A percentile compares a stretch with the other conserved stretches of the same genome.
Conservation (phyloP, 2,888 invertebrate genomes). For the Drosophila testacea region DNA sequence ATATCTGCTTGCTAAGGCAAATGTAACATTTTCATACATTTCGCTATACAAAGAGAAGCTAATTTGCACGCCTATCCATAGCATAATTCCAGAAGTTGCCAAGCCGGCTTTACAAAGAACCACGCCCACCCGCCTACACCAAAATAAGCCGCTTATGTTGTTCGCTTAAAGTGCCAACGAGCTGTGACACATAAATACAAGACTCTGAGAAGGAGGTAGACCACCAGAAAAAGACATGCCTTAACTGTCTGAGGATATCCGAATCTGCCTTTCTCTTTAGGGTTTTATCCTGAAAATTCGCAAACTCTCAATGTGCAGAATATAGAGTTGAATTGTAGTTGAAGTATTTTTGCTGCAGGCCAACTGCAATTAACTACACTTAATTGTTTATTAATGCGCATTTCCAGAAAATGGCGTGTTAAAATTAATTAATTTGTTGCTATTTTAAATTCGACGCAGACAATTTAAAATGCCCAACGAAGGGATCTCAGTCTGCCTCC, state of each 20-base stretch:
- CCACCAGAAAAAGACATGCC: neutral
- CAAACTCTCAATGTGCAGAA: neutral
- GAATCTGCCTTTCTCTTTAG: neutral
- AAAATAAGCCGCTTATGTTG: constrained; percentile 53
- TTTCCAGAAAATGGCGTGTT: constrained; percentile 63
- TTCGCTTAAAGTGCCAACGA: constrained; percentile 47
- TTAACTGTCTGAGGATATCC: neutral
- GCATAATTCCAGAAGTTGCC: constrained; percentile 35
- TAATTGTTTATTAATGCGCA: constrained; percentile 79
- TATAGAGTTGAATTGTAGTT: neutral
- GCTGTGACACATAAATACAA: constrained; percentile 35
- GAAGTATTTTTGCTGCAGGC: neutral
- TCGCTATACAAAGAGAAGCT: constrained; percentile 22
- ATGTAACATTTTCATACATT: constrained; percentile 24
- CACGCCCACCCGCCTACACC: neutral
- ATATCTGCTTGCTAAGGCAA: constrained; percentile 5
- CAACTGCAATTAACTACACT: constrained; percentile 68
- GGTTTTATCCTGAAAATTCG: constrained; percentile 6
- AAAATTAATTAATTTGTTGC: constrained; percentile 76
- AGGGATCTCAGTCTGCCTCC: constrained; percentile 3
- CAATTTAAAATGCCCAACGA: constrained; percentile 63
- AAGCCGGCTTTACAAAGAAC: constrained; percentile 26
- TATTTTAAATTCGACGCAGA: constrained; percentile 74
- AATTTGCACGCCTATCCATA: constrained; percentile 39
- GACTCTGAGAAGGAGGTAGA: neutral